These are phyloP conservation scores for Altica lythri DNA, from an alignment of 2,888 invertebrate species.

Conservation along the genomic window DNA sequence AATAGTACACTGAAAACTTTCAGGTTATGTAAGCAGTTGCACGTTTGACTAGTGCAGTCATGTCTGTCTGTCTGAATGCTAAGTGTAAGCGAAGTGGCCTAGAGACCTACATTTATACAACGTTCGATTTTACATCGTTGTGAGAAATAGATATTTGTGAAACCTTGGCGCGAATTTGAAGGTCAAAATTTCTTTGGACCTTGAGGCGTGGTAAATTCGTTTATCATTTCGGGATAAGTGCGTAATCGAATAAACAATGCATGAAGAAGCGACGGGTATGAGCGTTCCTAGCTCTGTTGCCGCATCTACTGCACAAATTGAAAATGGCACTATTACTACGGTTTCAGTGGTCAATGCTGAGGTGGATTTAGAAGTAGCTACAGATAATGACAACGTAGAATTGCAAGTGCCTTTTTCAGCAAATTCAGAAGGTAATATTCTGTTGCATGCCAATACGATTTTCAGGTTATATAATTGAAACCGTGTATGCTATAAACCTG, in stretches of 20 bases:
- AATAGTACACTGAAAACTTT: constrained; percentile 13
- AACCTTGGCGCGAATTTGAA: constrained; percentile 58
- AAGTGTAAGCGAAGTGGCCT: constrained; percentile 87
- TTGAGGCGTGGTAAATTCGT: constrained; percentile 56
- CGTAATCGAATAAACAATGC: constrained; percentile 63
- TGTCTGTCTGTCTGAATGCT: constrained; percentile 77
- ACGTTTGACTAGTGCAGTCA: constrained; percentile 71
- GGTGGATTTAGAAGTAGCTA: constrained; percentile 60
- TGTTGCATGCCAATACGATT: constrained; percentile 40
- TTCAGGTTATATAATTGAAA: constrained; percentile 46
- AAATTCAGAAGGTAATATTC: constrained; percentile 62
- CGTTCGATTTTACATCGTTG: constrained; percentile 64
- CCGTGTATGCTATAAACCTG: constrained; percentile 34
- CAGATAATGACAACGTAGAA: constrained; percentile 64
- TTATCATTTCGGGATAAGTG: constrained; percentile 56
- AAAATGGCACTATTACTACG: constrained; percentile 52
- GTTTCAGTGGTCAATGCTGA: constrained; percentile 53
- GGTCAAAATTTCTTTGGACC: constrained; percentile 58
- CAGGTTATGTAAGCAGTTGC: constrained; percentile 65
- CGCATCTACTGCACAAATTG: constrained; percentile 64
- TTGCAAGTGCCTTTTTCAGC: constrained; percentile 68
- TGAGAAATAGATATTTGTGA: constrained; percentile 59
- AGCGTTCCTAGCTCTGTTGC: constrained; percentile 69
- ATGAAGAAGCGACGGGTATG: constrained; percentile 73
- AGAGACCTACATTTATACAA: constrained; percentile 84